These are phyloP conservation scores for Cromileptes altivelis DNA, from an alignment of 2,113 vertebrate genomes.

Conservation along the genomic window DNA sequence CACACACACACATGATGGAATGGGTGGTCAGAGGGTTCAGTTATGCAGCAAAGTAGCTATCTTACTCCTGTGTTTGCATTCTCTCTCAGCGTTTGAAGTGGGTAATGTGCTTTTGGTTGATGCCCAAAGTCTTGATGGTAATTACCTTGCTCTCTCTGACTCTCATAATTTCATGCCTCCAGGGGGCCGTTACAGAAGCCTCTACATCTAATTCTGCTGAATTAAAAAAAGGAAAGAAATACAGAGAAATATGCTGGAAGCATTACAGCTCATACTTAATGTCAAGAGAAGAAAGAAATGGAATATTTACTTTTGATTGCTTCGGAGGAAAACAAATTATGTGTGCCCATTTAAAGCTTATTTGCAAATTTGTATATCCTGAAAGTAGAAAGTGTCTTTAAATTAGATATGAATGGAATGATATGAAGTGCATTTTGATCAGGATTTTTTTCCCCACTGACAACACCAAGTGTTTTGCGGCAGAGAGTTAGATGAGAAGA, in stretches of 20 bases:
- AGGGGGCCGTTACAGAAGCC: conserved; percentile 75
- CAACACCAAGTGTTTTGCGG: neutral
- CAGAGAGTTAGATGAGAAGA: neutral
- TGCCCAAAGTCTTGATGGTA: conserved; percentile 74
- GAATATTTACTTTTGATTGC: conserved; percentile 68
- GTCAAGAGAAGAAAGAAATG: conserved; percentile 50
- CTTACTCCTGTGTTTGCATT: conserved; percentile 63
- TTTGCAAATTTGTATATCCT: conserved; percentile 31
- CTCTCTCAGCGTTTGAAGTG: conserved; percentile 71
- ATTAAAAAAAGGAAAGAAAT: conserved; percentile 54
- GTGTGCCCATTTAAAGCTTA: conserved; percentile 1
- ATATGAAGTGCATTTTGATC: neutral
- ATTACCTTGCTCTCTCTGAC: conserved; percentile 78
- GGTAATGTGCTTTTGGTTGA: conserved; percentile 74
- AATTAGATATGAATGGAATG: neutral
- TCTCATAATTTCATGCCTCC: conserved; percentile 78
- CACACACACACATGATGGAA: neutral
- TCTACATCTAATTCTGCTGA: conserved; percentile 76
- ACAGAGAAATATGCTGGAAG: conserved; percentile 43
- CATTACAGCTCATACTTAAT: conserved; percentile 53
- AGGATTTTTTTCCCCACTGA: neutral
- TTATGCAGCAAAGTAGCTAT: conserved; percentile 42
- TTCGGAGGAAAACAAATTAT: conserved; percentile 40
- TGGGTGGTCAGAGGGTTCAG: conserved; percentile 48
- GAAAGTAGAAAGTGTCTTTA: conserved; percentile 3